Base-by-base conservation (phyloP, 1,140 invertebrate species). In the Ganaspis sp. region DNA sequence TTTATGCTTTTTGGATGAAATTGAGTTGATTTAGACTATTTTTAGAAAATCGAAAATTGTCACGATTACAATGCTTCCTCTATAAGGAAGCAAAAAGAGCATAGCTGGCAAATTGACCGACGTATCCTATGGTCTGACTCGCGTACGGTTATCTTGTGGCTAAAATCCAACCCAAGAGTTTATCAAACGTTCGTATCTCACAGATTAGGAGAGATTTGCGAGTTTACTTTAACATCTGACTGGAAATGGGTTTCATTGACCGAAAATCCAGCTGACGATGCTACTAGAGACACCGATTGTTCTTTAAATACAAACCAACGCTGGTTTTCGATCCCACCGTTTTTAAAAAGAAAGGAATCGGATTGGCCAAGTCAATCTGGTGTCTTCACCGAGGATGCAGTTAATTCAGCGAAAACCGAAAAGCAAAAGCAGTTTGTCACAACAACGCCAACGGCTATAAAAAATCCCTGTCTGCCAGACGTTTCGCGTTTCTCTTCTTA, bases 181-280 rank as follows among this genome's bases (percentile, higher is more conserved):
- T 88, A 86, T 73, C 88, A 91, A 81, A 77, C 81, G 0, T 92
- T 88, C 78, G 87, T 91, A 0, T 85, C 87, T 0, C 87, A 92
- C 75, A 72, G 90, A 12, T 74, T 92, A 3, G 78, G 80, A 1
- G 84, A 89, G 75, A 92, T 92, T 15, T 79, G 85, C 0, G 75
- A 81, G 1, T 6, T 70, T 0, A 82, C 85, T 0, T 9, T 72
- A 26, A 23, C n/a, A 0, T 15, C 23, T 1, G 79, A 85, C 26
- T 87, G 83, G 83, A 49, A 73, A 15, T 87, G 80, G 82, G 53
- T 84, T 9, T 83, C 86, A 0, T 76, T 81, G 0, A 53, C 71
- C 12, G 21, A 79, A 1, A 90, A 89, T 69, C 78, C 81, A 15
- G 86, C 85, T 0, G 87, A 90, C 49, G 69, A 77, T 9, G 81